Evolutionary conservation across 2,113 vertebrate species (phyloP), one percentile per base, ranked within the genome.

Genomic region (Cisticola juncidis): DNA sequence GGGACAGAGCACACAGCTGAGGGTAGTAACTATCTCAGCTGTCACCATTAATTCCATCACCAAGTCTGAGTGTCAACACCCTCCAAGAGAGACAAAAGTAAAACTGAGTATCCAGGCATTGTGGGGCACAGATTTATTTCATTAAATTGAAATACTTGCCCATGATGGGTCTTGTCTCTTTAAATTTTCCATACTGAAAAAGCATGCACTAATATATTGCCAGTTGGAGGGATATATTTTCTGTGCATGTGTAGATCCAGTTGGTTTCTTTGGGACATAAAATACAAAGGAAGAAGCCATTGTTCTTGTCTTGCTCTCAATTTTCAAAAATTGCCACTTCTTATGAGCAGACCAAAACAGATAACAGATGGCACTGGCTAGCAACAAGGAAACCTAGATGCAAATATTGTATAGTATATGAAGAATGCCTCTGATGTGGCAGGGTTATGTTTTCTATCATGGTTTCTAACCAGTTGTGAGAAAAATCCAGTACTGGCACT

Each of bases 301-400:
- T 92, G 89, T 89, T 94, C 89, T 94, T 89, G 36, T 79, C 65
- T 95, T 79, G 68, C 58, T 87, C 64, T 93, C 84, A 61, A 6
- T 80, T 97, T 84, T 94, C 56, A 81, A 73, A 95, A 96, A 81
- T 71, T 87, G 24, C 58, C 33, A 50, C 23, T 80, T 96, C 69
- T 90, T 58, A 73, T 86, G 92, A 83, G 69, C 72, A 86, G 91
- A 77, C 62, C 94, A 93, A 96, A 96, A 94, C 91, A 95, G 96
- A 85, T 95, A 95, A 92, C 96, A 97, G 92, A 95, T 96, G 92
- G 83, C 65, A 93, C 56, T 81, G 76, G 72, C 81, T 92, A 88
- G 65, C 60, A 85, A 36, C 88, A 95, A 88, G 90, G 86, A 96
- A 96, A 95, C 84, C 53, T 96, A 94, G 73, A 95, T 95, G 86